Evolutionary conservation across 2,888 invertebrate species (phyloP).

Genomic region (Cosmorhoe ocellata): DNA sequence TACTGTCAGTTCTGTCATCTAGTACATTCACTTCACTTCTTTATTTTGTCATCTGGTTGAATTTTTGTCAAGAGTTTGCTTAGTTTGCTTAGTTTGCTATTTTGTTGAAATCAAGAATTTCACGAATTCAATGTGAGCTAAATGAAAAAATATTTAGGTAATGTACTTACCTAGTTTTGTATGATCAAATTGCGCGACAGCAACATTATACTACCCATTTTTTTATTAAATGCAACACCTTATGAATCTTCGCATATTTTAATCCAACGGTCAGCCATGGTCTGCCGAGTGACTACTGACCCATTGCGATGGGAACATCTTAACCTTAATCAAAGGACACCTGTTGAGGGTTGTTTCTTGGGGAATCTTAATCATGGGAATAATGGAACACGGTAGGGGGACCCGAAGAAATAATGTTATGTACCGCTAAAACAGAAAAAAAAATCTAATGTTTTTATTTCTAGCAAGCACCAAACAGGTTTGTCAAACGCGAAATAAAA

Average conservation of each 20-base stretch:
- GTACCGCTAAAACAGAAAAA: neutral
- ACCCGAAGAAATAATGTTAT: neutral
- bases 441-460: neutral
- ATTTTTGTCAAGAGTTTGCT: no score
- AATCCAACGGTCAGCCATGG: slow-evolving; percentile 68
- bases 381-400: slow-evolving; percentile 38
- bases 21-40: no score
- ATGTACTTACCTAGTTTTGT: no score
- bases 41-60: no score
- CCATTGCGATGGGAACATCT: slow-evolving; percentile 73
- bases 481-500: neutral
- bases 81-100: no score
- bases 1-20: neutral
- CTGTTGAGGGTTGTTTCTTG: slow-evolving; percentile 66
- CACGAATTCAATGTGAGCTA: no score
- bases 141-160: no score
- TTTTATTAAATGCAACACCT: no score
- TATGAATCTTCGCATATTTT: slow-evolving; percentile 42
- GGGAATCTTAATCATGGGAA: slow-evolving; percentile 78
- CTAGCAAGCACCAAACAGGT: no score
- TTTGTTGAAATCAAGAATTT: no score
- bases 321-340: slow-evolving; percentile 76
- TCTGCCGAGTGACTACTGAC: slow-evolving; percentile 59
- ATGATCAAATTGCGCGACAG: no score
- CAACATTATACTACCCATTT: no score